Conservation (phyloP, 1,140 invertebrate species). For the Diabrotica virgifera region DNA sequence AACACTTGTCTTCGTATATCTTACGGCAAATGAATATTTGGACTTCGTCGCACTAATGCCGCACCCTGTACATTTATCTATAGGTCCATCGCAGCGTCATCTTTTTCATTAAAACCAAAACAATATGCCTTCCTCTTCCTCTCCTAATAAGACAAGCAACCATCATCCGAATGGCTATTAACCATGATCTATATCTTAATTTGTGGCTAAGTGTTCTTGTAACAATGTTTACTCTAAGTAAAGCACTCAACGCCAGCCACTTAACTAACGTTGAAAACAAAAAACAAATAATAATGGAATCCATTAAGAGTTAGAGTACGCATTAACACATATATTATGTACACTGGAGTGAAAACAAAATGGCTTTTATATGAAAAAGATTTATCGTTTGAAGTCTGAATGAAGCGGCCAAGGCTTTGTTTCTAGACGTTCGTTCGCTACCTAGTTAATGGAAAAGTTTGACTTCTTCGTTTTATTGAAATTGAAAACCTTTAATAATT, state of each 20-base stretch:
- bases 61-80: no score
- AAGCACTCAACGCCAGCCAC: conserved; percentile 18
- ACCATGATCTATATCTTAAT: conserved; percentile 20
- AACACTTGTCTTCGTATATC: no score
- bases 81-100: no score
- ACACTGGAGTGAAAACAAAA: conserved; percentile 2
- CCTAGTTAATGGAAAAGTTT: neutral
- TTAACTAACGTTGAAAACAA: conserved; percentile 13
- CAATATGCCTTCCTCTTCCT: neutral
- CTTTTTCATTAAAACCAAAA: no score
- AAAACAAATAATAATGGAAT: conserved; percentile 16
- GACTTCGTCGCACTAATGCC: no score
- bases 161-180: neutral
- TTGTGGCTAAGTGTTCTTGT: conserved; percentile 18
- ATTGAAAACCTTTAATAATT: no score
- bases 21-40: no score
- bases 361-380: conserved; percentile 3
- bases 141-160: neutral
- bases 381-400: conserved; percentile 2
- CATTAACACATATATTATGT: conserved; percentile 3
- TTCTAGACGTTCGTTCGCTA: no score
- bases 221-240: conserved; percentile 22
- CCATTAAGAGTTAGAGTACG: conserved; percentile 15
- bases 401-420: neutral
- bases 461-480: no score